Percentiles rank a stretch among this genome's conserved stretches.
Conservation (phyloP, 2,888 invertebrate genomes). For the Lottia gigantea region DNA sequence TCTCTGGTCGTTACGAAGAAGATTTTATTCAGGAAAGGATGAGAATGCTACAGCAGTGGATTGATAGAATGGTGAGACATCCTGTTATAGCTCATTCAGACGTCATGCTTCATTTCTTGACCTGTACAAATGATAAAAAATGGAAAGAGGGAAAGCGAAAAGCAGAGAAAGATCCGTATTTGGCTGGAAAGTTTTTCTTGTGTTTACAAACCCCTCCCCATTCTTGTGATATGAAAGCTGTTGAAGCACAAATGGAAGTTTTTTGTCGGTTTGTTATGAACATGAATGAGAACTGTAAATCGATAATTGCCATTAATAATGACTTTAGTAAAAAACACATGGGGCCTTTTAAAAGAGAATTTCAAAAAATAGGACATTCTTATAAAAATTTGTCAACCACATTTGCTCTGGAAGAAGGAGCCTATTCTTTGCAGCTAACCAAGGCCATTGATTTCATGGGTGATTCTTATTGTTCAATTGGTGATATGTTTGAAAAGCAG, state of each 20-base stretch:
- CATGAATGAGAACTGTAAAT: constrained; percentile 89
- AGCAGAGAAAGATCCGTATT: constrained; percentile 89
- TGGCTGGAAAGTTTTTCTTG: constrained; percentile 81
- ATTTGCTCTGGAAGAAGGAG: constrained; percentile 79
- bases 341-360: constrained; percentile 88
- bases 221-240: constrained; percentile 72
- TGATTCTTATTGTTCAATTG: constrained; percentile 89
- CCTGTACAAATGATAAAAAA: constrained; percentile 94
- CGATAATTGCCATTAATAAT: constrained; percentile 81
- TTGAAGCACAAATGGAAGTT: constrained; percentile 86
- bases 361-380: constrained; percentile 88
- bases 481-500: constrained; percentile 87
- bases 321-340: constrained; percentile 90
- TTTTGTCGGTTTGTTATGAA: constrained; percentile 84
- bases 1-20: constrained; percentile 94
- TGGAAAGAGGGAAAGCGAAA: constrained; percentile 97
- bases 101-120: constrained; percentile 97
- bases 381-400: constrained; percentile 87
- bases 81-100: constrained; percentile 91
- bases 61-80: constrained; percentile 95
- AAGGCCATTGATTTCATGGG: constrained; percentile 87
- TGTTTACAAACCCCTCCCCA: constrained; percentile 87
- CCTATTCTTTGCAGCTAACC: constrained; percentile 72
- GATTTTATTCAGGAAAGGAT: constrained; percentile 95
- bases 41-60: constrained; percentile 93